Percentiles rank a stretch among this genome's conserved stretches.
Conservation (phyloP, 2,797 vertebrate species). For the Ibycter americanus region DNA sequence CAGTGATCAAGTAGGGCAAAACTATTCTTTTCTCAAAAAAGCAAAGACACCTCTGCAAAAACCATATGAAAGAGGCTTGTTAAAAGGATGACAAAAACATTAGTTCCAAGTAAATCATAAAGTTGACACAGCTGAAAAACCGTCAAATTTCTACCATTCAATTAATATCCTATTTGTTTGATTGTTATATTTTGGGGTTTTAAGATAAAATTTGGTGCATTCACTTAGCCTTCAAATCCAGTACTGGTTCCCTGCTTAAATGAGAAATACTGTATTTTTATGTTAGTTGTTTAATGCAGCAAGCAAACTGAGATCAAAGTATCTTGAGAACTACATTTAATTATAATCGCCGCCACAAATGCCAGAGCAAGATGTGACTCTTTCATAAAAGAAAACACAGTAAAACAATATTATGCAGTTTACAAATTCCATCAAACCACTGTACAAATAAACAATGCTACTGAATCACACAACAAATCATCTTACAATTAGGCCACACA, state of each 20-base stretch:
- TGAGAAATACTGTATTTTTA: conserved; percentile 30
- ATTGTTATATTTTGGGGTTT: not conserved
- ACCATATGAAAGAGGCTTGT: not conserved
- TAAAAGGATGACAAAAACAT: not conserved
- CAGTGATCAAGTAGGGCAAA: conserved; percentile 14
- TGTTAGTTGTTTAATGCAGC: conserved; percentile 49
- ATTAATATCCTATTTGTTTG: not conserved
- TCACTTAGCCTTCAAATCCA: not conserved
- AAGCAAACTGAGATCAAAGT: conserved; percentile 73
- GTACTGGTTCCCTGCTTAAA: not conserved
- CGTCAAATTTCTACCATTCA: not conserved
- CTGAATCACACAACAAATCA: conserved; percentile 84
- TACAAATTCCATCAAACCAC: conserved; percentile 82
- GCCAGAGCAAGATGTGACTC: conserved; percentile 68
- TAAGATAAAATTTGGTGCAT: not conserved
- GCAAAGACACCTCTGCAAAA: not conserved
- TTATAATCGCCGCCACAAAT: conserved; percentile 66
- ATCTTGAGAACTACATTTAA: conserved; percentile 66
- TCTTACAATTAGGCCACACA: conserved; percentile 82
- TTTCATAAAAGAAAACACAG: conserved; percentile 75
- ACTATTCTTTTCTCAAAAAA: not conserved
- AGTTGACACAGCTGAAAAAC: not conserved
- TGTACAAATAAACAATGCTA: conserved; percentile 85
- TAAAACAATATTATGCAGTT: conserved; percentile 80
- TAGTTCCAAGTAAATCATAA: not conserved